Percentiles rank a stretch among this genome's conserved stretches.
phyloP scores from a whole-genome alignment of 2,797 vertebrate species.

The Ctenopoma kingsleyae region DNA sequence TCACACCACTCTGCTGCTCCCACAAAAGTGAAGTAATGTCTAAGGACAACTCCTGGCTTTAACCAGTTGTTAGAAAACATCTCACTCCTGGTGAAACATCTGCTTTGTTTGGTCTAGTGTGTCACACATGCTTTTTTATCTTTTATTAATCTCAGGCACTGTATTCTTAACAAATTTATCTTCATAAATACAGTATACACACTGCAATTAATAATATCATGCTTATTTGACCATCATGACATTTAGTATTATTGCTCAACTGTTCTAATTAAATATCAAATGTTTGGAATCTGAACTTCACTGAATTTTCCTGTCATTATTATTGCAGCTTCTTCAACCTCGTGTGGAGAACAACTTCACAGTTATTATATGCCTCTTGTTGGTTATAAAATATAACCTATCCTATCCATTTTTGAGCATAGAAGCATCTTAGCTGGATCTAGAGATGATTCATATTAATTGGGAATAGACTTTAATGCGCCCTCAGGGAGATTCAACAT shows the following conservation, averaged over 20 bases:
- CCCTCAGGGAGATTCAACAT: conserved; percentile 3
- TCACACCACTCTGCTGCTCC: conserved; percentile 47
- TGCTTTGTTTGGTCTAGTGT: conserved; percentile 11
- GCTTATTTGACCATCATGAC: background rate
- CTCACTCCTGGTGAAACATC: background rate
- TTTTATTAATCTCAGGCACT: background rate
- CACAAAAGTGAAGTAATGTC: conserved; percentile 51
- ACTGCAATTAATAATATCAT: background rate
- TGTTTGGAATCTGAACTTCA: background rate
- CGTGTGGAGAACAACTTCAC: conserved; percentile 21
- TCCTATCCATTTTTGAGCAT: conserved; percentile 7
- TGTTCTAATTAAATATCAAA: background rate
- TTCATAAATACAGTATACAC: background rate
- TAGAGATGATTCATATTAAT: conserved; percentile 23
- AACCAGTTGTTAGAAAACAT: conserved; percentile 27
- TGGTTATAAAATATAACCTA: conserved; percentile 24
- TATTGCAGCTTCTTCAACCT: conserved; percentile 14
- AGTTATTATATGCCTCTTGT: conserved; percentile 15
- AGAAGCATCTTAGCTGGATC: conserved; percentile 5
- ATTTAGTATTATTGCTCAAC: background rate
- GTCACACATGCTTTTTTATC: background rate
- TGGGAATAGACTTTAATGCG: background rate
- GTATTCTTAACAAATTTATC: background rate
- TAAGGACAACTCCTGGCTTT: conserved; percentile 39
- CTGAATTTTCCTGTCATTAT: background rate